phyloP scores from a whole-genome alignment of 1,140 invertebrate species.

The Pseudobourletiella spinata region DNA sequence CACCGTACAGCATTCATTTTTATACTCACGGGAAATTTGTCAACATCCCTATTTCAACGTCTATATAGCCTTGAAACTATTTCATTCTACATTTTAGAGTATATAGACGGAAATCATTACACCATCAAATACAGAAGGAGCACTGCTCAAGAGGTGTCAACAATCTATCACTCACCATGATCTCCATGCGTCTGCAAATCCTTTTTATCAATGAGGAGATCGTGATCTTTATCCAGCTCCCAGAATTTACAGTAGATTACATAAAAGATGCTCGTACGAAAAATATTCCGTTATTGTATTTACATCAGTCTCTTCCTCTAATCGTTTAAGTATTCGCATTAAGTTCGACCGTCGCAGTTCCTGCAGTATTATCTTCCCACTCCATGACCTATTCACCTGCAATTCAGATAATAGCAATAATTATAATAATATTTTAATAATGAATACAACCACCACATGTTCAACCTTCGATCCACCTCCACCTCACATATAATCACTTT shows the following conservation, averaged over 20 bases:
- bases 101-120: too few relatives aligned
- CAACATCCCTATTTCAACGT: too few relatives aligned
- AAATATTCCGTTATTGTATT: constrained; percentile 35
- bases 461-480: too few relatives aligned
- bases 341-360: constrained; percentile 91
- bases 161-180: constrained; percentile 57
- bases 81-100: too few relatives aligned
- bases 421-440: background rate
- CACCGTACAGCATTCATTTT: too few relatives aligned
- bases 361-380: constrained; percentile 75
- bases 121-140: too few relatives aligned
- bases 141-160: too few relatives aligned
- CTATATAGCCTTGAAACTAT: too few relatives aligned
- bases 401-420: background rate
- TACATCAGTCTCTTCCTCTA: constrained; percentile 48
- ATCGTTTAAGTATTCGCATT: constrained; percentile 59
- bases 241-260: constrained; percentile 99
- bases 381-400: constrained; percentile 90
- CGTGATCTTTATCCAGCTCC: constrained; percentile 97
- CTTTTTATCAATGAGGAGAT: constrained; percentile 87
- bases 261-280: constrained; percentile 75
- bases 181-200: constrained; percentile 93
- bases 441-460: too few relatives aligned
- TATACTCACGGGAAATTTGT: too few relatives aligned
- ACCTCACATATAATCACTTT: too few relatives aligned